These are phyloP conservation scores for Mohoua ochrocephala DNA, from an alignment of 2,113 vertebrate species.

Conservation along the genomic window DNA sequence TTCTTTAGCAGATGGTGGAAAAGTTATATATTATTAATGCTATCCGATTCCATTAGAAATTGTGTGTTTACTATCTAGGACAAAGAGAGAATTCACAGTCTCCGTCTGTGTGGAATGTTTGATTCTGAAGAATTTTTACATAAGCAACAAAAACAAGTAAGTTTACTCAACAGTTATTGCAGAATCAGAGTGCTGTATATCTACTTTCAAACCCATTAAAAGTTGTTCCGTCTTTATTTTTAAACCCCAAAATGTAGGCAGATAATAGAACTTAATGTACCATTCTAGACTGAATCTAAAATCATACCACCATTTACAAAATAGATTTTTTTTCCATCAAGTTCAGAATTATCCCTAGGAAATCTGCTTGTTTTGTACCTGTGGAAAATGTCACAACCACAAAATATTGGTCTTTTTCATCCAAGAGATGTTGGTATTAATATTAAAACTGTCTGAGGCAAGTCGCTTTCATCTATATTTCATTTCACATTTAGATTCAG, in stretches of 20 bases:
- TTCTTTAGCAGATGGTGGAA: slow-evolving; percentile 65
- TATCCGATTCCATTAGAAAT: slow-evolving; percentile 64
- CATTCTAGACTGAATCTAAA: background rate
- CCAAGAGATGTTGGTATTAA: slow-evolving; percentile 11
- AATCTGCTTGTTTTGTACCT: background rate
- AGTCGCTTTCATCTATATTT: slow-evolving; percentile 42
- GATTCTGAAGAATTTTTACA: slow-evolving; percentile 44
- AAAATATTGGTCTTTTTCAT: slow-evolving; percentile 27
- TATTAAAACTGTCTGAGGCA: slow-evolving; percentile 52
- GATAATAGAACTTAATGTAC: background rate
- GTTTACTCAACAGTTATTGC: background rate
- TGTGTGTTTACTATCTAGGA: slow-evolving; percentile 59
- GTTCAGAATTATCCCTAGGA: background rate
- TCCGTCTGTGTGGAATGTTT: slow-evolving; percentile 42
- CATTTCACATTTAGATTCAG: slow-evolving; percentile 39
- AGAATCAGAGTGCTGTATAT: background rate
- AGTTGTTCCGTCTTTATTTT: background rate
- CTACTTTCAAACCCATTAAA: background rate
- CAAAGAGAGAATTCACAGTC: slow-evolving; percentile 52
- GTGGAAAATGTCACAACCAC: slow-evolving; percentile 22
- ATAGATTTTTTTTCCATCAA: background rate
- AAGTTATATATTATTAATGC: slow-evolving; percentile 70
- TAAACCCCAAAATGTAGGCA: background rate
- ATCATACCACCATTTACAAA: background rate
- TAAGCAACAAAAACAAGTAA: background rate